A percentile compares a stretch with the other conserved stretches of the same genome.
These are phyloP conservation scores for Gerosis bhagava DNA, from an alignment of 2,888 invertebrate species.

Conservation along the genomic window DNA sequence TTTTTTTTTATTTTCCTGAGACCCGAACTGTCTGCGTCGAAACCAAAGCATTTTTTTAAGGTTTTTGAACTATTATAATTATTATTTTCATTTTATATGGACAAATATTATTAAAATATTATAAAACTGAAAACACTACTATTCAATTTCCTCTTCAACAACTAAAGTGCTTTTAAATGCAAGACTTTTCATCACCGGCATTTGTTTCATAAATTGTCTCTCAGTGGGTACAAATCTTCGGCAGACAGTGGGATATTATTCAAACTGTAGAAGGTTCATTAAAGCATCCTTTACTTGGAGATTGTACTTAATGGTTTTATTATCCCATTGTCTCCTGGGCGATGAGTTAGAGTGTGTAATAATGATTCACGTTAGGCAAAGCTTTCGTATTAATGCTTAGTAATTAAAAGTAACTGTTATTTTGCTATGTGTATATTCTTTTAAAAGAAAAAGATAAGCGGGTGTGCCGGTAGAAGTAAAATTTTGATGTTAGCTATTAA, in stretches of 20 bases:
- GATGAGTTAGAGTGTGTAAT: constrained; percentile 25
- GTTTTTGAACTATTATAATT: too few relatives aligned
- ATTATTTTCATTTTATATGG: too few relatives aligned
- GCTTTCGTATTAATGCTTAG: constrained; percentile 14
- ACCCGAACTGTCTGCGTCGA: too few relatives aligned
- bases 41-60: too few relatives aligned
- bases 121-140: constrained; percentile 10
- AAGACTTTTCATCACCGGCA: constrained; percentile 21
- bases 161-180: constrained; percentile 25
- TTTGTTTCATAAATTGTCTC: constrained; percentile 26
- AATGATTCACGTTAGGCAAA: constrained; percentile 18
- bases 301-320: constrained; percentile 27
- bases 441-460: too few relatives aligned
- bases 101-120: too few relatives aligned
- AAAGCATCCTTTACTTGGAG: constrained; percentile 24
- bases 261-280: constrained; percentile 27
- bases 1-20: too few relatives aligned
- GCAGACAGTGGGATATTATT: constrained; percentile 26
- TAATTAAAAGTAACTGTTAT: too few relatives aligned
- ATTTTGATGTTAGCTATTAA: too few relatives aligned
- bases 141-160: constrained; percentile 23
- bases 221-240: constrained; percentile 24
- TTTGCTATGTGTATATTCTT: too few relatives aligned
- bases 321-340: constrained; percentile 23
- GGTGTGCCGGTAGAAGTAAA: too few relatives aligned